Percentiles rank a stretch among this genome's conserved stretches.
Conservation (phyloP, 2,888 invertebrate species). For the Tipula vernalis region DNA sequence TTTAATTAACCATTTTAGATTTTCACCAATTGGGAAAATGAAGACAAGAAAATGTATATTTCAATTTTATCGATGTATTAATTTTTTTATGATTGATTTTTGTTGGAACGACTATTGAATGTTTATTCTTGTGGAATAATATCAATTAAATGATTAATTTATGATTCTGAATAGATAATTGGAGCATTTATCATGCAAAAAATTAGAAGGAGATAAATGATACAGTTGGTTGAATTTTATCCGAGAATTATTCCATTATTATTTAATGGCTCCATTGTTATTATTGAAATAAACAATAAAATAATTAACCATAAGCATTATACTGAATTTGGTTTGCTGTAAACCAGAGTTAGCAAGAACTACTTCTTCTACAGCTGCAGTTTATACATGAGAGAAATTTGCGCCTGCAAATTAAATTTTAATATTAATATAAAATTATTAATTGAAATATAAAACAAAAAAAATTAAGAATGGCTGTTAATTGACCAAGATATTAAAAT, state of each 20-base stretch:
- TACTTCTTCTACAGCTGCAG: too few relatives aligned
- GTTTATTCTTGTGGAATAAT: not conserved
- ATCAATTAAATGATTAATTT: not conserved
- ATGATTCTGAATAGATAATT: not conserved
- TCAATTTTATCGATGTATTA: not conserved
- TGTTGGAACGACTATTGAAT: not conserved
- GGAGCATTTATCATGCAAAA: not conserved
- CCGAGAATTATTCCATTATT: not conserved
- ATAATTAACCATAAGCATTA: too few relatives aligned
- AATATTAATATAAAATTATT: too few relatives aligned
- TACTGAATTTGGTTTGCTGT: too few relatives aligned
- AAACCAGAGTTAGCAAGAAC: too few relatives aligned
- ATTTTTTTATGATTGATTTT: conserved; percentile 1
- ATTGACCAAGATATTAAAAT: too few relatives aligned
- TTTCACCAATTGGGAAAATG: not conserved
- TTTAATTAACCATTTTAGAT: not conserved
- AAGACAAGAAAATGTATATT: not conserved
- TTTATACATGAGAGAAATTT: too few relatives aligned
- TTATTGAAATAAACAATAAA: too few relatives aligned
- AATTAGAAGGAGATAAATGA: not conserved
- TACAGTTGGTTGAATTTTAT: not conserved
- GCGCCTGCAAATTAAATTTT: too few relatives aligned
- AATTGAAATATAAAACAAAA: too few relatives aligned
- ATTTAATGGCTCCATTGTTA: not conserved
- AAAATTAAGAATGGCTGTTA: too few relatives aligned